A percentile compares a stretch with the other conserved stretches of the same genome.
These are phyloP conservation scores for Pseudonaja textilis DNA, from an alignment of 2,113 vertebrate genomes.

Conservation along the genomic window DNA sequence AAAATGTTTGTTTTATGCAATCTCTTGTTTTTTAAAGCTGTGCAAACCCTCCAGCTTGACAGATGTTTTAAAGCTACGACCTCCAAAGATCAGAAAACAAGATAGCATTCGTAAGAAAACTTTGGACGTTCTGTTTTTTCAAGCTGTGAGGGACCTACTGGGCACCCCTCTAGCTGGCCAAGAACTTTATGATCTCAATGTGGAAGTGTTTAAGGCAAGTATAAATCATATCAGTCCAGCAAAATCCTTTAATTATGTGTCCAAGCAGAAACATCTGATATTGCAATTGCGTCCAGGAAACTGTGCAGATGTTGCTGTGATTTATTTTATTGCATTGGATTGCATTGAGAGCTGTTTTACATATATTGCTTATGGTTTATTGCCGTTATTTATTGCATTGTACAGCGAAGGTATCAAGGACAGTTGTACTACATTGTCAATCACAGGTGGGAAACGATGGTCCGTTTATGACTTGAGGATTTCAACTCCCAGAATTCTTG, in stretches of 20 bases:
- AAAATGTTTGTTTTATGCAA: not conserved
- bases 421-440: not conserved
- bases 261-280: not conserved
- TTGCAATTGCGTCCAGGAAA: not conserved
- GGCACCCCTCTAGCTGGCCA: constrained; percentile 71
- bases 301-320: not conserved
- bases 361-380: not conserved
- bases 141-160: constrained; percentile 72
- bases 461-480: too few species aligned
- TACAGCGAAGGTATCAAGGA: not conserved
- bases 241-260: not conserved
- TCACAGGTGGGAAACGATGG: not conserved
- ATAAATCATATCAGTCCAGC: not conserved
- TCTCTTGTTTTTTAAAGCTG: constrained; percentile 45
- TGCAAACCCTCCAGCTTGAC: constrained; percentile 41
- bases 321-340: not conserved
- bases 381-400: not conserved
- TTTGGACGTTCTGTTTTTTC: constrained; percentile 73
- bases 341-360: not conserved
- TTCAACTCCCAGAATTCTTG: too few species aligned
- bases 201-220: constrained; percentile 81
- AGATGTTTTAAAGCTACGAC: constrained; percentile 36
- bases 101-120: constrained; percentile 68
- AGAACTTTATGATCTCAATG: constrained; percentile 71
- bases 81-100: constrained; percentile 61